Base-by-base conservation (phyloP, 2,797 vertebrate genomes). In the Nothura maculosa region DNA sequence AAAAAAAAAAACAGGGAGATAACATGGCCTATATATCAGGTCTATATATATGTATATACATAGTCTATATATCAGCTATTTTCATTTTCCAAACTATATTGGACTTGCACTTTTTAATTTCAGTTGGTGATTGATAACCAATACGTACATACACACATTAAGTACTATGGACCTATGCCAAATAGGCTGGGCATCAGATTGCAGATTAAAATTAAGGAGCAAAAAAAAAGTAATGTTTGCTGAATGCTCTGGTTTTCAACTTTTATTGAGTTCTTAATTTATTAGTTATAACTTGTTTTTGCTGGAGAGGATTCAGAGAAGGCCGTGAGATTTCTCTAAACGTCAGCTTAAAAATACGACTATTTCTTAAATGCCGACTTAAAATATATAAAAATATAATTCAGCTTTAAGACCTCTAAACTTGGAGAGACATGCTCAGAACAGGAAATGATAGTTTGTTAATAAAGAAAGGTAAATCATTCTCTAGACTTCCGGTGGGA, bases 381-480 rank as follows among this genome's bases (percentile, higher is more conserved):
- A 69, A 95, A 91, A 97, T 94, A 94, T 12, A 55, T 92, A 96
- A 94, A 81, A 96, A 92, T 92, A 96, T 94, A 97, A 95, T 84
- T 48, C 89, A 96, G 86, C 80, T 93, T 94, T 92, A 94, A 97
- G 94, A 96, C 82, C 93, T 96, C 79, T 94, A 95, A 94, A 94
- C 92, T 94, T 89, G 87, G 89, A 97, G 55, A 91, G 64, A 93
- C 87, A 91, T 70, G 70, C 86, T 96, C 85, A 93, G 96, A 97
- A 97, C 94, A 97, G 97, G 96, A 98, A 98, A 97, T 50, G 87
- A 97, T 96, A 97, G 96, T 97, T 98, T 97, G 94, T 96, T 98
- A 98, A 97, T 97, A 97, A 96, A 96, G 94, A 97, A 96, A 98
- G 94, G 97, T 96, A 98, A 97, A 98, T 98, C 92, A 97, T 98